A percentile compares a stretch with the other conserved stretches of the same genome.
phyloP scores from a whole-genome alignment of 2,888 invertebrate genomes.

The Erpobdella octoculata region DNA sequence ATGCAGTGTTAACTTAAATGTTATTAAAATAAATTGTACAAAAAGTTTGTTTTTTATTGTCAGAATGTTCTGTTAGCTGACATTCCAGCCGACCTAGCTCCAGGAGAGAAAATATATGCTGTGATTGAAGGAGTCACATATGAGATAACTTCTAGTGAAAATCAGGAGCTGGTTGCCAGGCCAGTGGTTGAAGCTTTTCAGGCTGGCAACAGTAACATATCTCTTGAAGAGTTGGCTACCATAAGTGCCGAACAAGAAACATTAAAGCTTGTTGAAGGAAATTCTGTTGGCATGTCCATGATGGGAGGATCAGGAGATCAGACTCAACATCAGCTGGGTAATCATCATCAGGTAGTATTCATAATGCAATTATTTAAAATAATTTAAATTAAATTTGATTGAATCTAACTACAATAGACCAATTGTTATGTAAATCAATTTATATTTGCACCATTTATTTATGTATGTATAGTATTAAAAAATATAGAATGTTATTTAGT shows the following conservation, averaged over 20 bases:
- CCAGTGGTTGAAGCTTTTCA: conserved; percentile 9
- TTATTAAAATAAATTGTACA: too few species aligned
- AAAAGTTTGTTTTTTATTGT: neutral
- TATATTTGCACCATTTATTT: too few species aligned
- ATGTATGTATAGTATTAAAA: too few species aligned
- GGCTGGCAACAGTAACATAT: conserved; percentile 18
- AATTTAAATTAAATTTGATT: too few species aligned
- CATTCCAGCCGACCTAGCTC: conserved; percentile 26
- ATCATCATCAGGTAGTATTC: too few species aligned
- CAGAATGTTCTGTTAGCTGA: conserved; percentile 21
- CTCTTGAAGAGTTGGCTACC: conserved; percentile 30
- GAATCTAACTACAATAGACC: too few species aligned
- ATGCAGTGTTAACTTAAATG: too few species aligned
- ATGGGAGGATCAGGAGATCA: conserved; percentile 15
- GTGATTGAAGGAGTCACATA: conserved; percentile 24
- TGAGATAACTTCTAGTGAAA: conserved; percentile 25
- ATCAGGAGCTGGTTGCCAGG: conserved; percentile 27
- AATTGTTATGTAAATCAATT: too few species aligned
- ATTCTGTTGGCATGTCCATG: neutral
- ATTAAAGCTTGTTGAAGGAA: conserved; percentile 15
- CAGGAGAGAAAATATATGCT: conserved; percentile 29
- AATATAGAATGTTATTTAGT: too few species aligned
- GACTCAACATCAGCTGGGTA: conserved; percentile 4
- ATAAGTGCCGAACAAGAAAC: conserved; percentile 30
- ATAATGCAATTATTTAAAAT: too few species aligned